Base-by-base conservation (phyloP, 2,113 vertebrate genomes). In the Indicator indicator region DNA sequence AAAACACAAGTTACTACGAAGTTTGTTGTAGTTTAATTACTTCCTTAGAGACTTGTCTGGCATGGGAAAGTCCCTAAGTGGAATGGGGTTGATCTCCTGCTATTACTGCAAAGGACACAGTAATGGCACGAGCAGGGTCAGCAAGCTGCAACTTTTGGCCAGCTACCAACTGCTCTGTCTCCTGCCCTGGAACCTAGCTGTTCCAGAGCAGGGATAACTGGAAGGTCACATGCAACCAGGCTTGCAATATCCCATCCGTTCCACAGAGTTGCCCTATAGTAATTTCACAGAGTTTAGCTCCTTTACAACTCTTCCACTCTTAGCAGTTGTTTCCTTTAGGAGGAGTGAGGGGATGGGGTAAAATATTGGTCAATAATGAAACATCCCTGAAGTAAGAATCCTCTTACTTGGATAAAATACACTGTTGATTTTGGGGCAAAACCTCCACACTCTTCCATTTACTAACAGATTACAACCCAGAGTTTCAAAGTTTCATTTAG, bases 21-120 rank as follows among this genome's bases (percentile, higher is more conserved):
- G 42, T 9, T 77, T 65, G 11, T 30, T 86, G 42, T 16, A 64
- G 32, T 71, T 95, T 95, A 93, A 95, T 92, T 83, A 69, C 91
- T 93, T 96, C 85, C 76, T 86, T 16, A 30, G 88, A 62, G 91
- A 88, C 65, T 90, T 81, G 48, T 93, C 44, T 81, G 72, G 76
- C 55, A 46, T 91, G 40, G 59, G 38, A n/a, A 86, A 91, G 40
- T 78, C 30, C 65, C 38, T 16, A 46, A 1, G 18, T 58, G 54
- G 58, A 88, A 89, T 27, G 19, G 23, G 56, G 55, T 56, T 72
- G 83, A 88, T 83, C 62, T 83, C 15, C 60, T 93, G 75, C 44
- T 64, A 7, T 68, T 83, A 32, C 64, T 78, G 69, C 62, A 42
- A 36, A 70, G 48, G 54, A 58, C 68, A 62, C 26, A 62, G 27